Evolutionary conservation across 2,888 invertebrate species (phyloP).

Genomic region (Leptarthrus brevirostris): DNA sequence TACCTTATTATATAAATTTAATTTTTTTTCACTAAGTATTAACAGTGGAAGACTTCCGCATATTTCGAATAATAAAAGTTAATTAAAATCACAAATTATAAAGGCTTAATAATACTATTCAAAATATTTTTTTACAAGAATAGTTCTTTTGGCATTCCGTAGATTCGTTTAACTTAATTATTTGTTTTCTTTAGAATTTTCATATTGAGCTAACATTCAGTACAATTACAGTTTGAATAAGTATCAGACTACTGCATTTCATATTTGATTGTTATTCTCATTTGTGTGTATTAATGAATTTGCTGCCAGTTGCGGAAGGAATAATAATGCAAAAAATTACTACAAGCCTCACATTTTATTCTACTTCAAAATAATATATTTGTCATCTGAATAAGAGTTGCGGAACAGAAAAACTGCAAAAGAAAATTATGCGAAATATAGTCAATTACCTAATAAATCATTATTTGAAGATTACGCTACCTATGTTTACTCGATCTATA

Average conservation of each 20-base stretch:
- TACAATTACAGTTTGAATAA: conserved; percentile 5
- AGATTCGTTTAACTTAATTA: conserved; percentile 18
- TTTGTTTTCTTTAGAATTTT: neutral
- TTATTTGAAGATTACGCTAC: no score
- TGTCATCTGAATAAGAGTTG: no score
- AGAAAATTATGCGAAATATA: no score
- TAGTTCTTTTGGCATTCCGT: conserved; percentile 33
- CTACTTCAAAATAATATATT: no score
- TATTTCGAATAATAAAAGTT: conserved; percentile 54
- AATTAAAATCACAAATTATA: conserved; percentile 32
- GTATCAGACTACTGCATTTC: conserved; percentile 7
- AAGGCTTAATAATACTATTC: conserved; percentile 21
- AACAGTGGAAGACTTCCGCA: conserved; percentile 67
- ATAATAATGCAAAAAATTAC: no score
- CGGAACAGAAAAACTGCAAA: no score
- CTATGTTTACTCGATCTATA: no score
- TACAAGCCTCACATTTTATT: no score
- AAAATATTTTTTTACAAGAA: conserved; percentile 24
- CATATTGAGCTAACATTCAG: conserved; percentile 15
- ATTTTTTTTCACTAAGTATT: conserved; percentile 60
- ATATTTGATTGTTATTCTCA: conserved; percentile 11
- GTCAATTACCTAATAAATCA: no score
- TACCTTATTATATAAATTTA: conserved; percentile 47
- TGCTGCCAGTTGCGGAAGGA: no score
- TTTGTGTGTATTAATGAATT: neutral